Evolutionary conservation across 2,888 invertebrate species (phyloP).

Genomic region (Tortricodes alternella): DNA sequence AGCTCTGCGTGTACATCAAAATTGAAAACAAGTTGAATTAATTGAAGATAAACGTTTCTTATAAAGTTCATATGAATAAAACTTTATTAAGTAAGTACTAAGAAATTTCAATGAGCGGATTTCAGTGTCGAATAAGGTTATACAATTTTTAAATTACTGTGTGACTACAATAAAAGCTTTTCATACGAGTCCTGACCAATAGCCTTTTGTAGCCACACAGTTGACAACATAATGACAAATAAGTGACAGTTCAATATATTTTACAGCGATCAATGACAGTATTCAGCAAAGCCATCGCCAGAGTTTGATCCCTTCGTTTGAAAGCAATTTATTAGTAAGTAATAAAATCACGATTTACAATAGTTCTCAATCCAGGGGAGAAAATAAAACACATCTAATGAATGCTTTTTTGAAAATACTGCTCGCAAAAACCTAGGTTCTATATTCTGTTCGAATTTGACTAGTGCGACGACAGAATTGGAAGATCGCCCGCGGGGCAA

Average conservation of each 20-base stretch:
- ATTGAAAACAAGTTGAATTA: constrained; percentile 17
- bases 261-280: constrained; percentile 20
- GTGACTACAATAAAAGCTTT: constrained; percentile 10
- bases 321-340: constrained; percentile 29
- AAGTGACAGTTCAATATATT: constrained; percentile 13
- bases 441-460: too few species aligned
- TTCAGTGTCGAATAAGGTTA: constrained; percentile 7
- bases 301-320: constrained; percentile 27
- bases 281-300: constrained; percentile 14
- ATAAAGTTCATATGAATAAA: constrained; percentile 23
- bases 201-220: constrained; percentile 4
- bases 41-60: constrained; percentile 17
- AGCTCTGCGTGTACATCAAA: constrained; percentile 11
- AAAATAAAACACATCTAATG: background rate
- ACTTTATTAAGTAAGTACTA: constrained; percentile 20
- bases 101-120: constrained; percentile 22
- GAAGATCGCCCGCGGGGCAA: too few species aligned
- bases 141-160: constrained; percentile 14
- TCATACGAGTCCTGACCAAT: background rate
- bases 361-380: constrained; percentile 1
- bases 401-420: background rate
- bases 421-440: too few species aligned
- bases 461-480: too few species aligned
- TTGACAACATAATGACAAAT: constrained; percentile 1
- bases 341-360: constrained; percentile 22